Evolutionary conservation across 2,888 invertebrate genomes (phyloP).

Genomic region (Drosophila fungiperda): DNA sequence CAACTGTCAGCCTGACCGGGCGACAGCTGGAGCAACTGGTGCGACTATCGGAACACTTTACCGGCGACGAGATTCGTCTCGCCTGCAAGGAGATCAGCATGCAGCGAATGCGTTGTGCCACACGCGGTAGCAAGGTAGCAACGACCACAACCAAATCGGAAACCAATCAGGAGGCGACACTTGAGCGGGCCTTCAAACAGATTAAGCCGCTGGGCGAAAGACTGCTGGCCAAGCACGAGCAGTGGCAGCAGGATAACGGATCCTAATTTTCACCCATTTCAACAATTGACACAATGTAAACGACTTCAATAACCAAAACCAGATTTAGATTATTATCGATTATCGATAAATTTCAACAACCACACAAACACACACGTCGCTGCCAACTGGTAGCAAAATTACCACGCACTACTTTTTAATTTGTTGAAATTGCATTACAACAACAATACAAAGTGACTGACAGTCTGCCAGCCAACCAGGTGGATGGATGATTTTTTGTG

Average conservation of each 20-base stretch:
- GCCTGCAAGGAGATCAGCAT: slow-evolving; percentile 96
- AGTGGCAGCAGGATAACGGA: slow-evolving; percentile 89
- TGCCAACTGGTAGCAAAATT: too few relatives aligned
- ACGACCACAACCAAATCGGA: slow-evolving; percentile 39
- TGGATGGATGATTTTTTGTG: slow-evolving; percentile 1
- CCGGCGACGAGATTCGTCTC: slow-evolving; percentile 94
- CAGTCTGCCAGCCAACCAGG: slow-evolving; percentile 15
- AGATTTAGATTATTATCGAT: too few relatives aligned
- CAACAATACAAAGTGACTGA: slow-evolving; percentile 10
- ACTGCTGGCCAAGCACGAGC: slow-evolving; percentile 86
- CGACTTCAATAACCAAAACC: slow-evolving; percentile 4
- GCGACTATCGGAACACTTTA: slow-evolving; percentile 90
- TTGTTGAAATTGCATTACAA: slow-evolving; percentile 73
- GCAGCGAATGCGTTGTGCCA: slow-evolving; percentile 88
- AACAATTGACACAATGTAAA: neutral
- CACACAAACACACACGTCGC: neutral
- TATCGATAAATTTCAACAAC: too few relatives aligned
- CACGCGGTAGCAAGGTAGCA: slow-evolving; percentile 27
- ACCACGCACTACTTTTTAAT: slow-evolving; percentile 74
- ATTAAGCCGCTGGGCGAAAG: slow-evolving; percentile 86
- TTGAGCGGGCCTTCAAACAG: slow-evolving; percentile 80
- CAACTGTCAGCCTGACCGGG: slow-evolving; percentile 55
- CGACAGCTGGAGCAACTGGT: slow-evolving; percentile 85
- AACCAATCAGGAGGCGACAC: slow-evolving; percentile 24
- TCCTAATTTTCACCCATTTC: slow-evolving; percentile 43